Percentiles rank a stretch among this genome's conserved stretches.
phyloP scores from a whole-genome alignment of 2,113 vertebrate genomes.

The Semnornis frantzii region DNA sequence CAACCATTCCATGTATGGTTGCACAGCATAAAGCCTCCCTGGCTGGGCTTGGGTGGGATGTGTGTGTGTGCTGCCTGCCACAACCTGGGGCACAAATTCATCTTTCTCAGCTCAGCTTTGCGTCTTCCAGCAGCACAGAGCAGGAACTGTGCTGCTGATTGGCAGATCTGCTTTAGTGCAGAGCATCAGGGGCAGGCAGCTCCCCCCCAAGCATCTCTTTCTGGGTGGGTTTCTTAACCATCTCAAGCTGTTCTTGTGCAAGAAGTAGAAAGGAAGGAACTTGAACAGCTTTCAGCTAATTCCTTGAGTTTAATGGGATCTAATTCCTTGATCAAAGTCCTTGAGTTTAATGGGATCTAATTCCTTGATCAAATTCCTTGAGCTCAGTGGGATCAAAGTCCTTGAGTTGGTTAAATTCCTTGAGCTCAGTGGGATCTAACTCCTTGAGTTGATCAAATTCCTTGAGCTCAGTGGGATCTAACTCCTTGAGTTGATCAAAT shows the following conservation, averaged over 20 bases:
- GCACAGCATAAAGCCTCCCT: no score
- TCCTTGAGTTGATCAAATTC: no score
- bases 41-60: no score
- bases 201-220: fast-evolving
- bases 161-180: fast-evolving
- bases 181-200: neutral
- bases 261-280: neutral
- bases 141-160: neutral
- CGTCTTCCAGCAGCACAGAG: neutral
- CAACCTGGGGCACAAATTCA: fast-evolving
- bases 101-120: neutral
- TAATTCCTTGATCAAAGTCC: no score
- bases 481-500: no score
- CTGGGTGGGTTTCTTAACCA: neutral
- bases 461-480: no score
- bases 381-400: no score
- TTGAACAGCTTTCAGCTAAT: neutral
- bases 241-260: neutral
- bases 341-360: no score
- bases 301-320: neutral
- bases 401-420: no score
- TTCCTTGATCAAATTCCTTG: no score
- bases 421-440: no score
- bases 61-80: neutral
- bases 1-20: no score